These are phyloP conservation scores for Pomatostomus ruficeps DNA, from an alignment of 2,113 vertebrate genomes.

Conservation along the genomic window DNA sequence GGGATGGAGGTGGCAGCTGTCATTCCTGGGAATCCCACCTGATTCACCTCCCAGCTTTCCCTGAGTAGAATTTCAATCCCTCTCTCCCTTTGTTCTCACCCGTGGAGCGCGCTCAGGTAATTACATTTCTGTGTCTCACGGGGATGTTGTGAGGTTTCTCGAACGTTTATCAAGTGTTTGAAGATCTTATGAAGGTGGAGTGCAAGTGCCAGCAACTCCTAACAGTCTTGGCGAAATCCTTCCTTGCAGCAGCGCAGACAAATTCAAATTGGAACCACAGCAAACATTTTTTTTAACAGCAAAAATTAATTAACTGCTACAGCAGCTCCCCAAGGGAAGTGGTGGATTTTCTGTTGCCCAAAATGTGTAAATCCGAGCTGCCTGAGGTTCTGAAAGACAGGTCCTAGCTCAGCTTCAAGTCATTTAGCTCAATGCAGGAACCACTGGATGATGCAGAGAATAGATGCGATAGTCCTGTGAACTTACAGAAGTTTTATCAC, in stretches of 20 bases:
- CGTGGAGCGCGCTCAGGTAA: neutral
- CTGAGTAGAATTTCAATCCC: slow-evolving; percentile 15
- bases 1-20: neutral
- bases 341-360: neutral
- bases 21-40: neutral
- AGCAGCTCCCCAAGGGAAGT: neutral
- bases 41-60: neutral
- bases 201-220: neutral
- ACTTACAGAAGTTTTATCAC: neutral
- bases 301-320: slow-evolving; percentile 36
- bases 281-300: slow-evolving; percentile 1
- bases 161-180: slow-evolving; percentile 36
- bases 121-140: slow-evolving; percentile 29
- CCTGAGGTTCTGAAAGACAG: neutral
- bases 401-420: neutral
- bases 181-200: slow-evolving; percentile 42
- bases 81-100: neutral
- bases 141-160: slow-evolving; percentile 27
- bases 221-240: neutral
- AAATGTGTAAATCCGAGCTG: neutral
- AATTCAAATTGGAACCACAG: neutral
- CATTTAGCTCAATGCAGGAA: neutral
- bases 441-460: neutral
- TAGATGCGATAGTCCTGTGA: neutral
- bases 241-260: neutral